These are phyloP conservation scores for Erinaceus europaeus DNA, from an alignment of 2,113 vertebrate species.

Conservation along the genomic window DNA sequence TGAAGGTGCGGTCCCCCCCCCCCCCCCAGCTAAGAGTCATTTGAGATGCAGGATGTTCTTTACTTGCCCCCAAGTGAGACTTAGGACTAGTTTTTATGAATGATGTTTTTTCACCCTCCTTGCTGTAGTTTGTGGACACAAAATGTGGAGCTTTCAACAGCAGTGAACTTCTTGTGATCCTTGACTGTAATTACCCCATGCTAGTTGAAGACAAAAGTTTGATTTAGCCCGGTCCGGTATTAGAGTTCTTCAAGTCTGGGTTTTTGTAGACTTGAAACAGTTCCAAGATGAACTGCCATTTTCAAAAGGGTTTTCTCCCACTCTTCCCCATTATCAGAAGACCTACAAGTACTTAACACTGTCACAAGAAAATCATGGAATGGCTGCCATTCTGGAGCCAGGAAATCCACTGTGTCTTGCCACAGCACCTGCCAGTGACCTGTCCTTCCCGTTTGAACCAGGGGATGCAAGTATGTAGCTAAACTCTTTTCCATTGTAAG, in stretches of 20 bases:
- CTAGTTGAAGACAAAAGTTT: not conserved
- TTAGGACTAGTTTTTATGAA: not conserved
- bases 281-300: not conserved
- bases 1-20: no score
- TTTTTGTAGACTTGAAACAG: constrained; percentile 1
- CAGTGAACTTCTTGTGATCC: not conserved
- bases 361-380: not conserved
- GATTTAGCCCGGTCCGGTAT: not conserved
- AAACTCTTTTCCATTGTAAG: not conserved
- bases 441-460: not conserved
- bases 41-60: constrained; percentile 33
- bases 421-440: not conserved
- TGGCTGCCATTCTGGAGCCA: not conserved
- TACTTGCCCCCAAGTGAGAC: not conserved
- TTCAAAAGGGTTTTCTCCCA: not conserved
- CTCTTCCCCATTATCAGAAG: not conserved
- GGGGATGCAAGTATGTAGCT: not conserved
- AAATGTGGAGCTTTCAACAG: not conserved
- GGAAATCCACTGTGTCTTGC: not conserved
- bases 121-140: not conserved
- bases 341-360: not conserved
- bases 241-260: not conserved
- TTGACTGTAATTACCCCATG: not conserved
- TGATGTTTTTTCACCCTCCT: not conserved
- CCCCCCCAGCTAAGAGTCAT: constrained; percentile 63